A percentile compares a stretch with the other conserved stretches of the same genome.
phyloP scores from a whole-genome alignment of 2,797 vertebrate genomes.

The Sarcophilus harrisii region DNA sequence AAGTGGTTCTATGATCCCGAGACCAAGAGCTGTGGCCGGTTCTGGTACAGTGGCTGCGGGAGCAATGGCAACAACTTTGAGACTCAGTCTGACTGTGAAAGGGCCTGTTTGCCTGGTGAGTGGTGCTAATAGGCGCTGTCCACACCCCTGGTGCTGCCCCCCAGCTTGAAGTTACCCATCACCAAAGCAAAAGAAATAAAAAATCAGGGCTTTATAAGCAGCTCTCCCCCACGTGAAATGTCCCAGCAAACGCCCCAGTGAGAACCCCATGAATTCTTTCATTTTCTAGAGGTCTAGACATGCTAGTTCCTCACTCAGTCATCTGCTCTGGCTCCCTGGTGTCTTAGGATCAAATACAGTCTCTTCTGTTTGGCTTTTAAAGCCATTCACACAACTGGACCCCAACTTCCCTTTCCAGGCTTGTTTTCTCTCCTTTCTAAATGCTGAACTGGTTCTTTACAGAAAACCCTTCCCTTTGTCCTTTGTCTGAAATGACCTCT shows the following conservation, averaged over 20 bases:
- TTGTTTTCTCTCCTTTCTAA: not conserved
- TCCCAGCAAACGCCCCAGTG: not conserved
- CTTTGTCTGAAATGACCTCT: not conserved
- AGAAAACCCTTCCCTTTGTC: not conserved
- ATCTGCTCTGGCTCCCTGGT: not conserved
- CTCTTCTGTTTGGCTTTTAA: not conserved
- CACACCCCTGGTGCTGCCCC: not conserved
- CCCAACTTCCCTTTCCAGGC: not conserved
- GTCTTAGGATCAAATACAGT: not conserved
- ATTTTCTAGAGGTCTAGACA: not conserved
- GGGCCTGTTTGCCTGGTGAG: slow-evolving; percentile 89
- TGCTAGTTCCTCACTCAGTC: not conserved
- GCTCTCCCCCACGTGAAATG: not conserved
- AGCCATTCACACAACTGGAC: not conserved
- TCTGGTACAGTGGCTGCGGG: slow-evolving; percentile 96
- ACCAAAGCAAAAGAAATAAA: not conserved
- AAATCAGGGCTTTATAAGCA: not conserved
- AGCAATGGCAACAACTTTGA: slow-evolving; percentile 95
- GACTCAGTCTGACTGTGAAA: slow-evolving; percentile 91
- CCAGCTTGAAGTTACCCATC: not conserved
- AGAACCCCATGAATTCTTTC: not conserved
- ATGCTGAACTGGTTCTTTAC: not conserved
- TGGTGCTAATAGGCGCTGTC: not conserved
- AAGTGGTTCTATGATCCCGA: slow-evolving; percentile 92
- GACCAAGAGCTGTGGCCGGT: slow-evolving; percentile 90